Conservation (phyloP, 2,113 vertebrate species). For the Bos taurus region ARS-UCD2.0 NC_037338.1:5767501-5768000, state of each 20-base stretch:
- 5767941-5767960: background rate
- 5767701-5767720: background rate
- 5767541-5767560: background rate
- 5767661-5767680: background rate
- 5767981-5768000: background rate
- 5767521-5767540: background rate
- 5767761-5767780: background rate
- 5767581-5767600: background rate
- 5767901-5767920: background rate
- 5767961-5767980: background rate
- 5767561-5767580: background rate
- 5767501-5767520: background rate
- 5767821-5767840: background rate
- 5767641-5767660: background rate
- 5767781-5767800: background rate
- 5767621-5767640: background rate
- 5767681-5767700: accelerated
- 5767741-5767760: background rate
- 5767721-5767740: background rate
- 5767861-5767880: accelerated
- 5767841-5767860: background rate
- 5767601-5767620: background rate
- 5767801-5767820: background rate
- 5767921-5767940: background rate
- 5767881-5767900: background rate